Conservation (phyloP, 2,797 vertebrate genomes). For the Gobio occitaniae region DNA sequence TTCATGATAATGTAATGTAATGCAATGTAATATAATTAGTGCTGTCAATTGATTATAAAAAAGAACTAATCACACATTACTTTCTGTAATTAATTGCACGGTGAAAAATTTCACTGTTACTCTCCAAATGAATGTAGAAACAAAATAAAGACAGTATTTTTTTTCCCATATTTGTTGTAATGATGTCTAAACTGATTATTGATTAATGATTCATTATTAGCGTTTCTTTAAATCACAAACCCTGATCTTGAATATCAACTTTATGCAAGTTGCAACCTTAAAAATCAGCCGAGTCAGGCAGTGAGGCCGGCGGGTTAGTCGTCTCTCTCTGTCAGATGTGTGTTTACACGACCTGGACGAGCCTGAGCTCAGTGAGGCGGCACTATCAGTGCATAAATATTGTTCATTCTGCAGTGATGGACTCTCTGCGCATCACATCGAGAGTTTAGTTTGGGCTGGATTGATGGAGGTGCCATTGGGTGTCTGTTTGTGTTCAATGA, state of each 20-base stretch:
- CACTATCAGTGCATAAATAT: constrained; percentile 62
- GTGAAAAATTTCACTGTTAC: too few species aligned
- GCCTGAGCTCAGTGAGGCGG: constrained; percentile 40
- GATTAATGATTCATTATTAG: neutral
- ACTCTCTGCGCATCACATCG: neutral
- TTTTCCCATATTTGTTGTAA: too few species aligned
- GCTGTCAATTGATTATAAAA: too few species aligned
- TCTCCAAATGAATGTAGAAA: too few species aligned
- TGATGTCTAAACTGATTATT: too few species aligned
- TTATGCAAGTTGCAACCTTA: neutral
- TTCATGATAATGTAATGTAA: too few species aligned
- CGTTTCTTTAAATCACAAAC: neutral
- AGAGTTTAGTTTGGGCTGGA: constrained; percentile 24
- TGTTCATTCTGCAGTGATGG: constrained; percentile 34
- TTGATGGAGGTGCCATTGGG: constrained; percentile 48
- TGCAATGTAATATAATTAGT: too few species aligned
- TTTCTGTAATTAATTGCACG: too few species aligned
- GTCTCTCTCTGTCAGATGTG: constrained; percentile 51
- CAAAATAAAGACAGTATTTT: too few species aligned
- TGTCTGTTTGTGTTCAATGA: constrained; percentile 63
- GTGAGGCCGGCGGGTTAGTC: constrained; percentile 1
- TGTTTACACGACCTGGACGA: constrained; percentile 51
- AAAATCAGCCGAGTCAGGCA: constrained; percentile 45
- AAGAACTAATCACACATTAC: too few species aligned
- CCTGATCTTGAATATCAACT: neutral